Evolutionary conservation across 2,888 invertebrate species (phyloP).

Genomic region (Dolichomitus sp.): DNA sequence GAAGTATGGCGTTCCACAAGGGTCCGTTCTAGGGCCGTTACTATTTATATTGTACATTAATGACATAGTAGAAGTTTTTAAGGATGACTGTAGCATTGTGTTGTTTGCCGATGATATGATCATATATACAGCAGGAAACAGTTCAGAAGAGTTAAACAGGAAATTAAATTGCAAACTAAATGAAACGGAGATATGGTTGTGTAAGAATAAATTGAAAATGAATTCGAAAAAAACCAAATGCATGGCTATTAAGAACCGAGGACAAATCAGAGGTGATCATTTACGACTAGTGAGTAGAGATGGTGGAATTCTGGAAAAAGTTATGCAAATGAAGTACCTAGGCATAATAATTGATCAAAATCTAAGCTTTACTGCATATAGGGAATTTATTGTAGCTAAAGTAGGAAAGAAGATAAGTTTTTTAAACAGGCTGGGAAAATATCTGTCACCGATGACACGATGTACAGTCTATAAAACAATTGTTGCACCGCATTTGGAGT

Average conservation of each 20-base stretch:
- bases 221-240: too few relatives aligned
- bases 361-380: too few relatives aligned
- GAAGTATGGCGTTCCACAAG: not conserved
- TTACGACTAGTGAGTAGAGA: too few relatives aligned
- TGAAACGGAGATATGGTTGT: not conserved
- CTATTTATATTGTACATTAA: too few relatives aligned
- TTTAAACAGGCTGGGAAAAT: slow-evolving; percentile 53
- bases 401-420: slow-evolving; percentile 31
- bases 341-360: too few relatives aligned
- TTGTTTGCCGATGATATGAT: slow-evolving; percentile 32
- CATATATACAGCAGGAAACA: not conserved
- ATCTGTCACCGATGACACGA: slow-evolving; percentile 47
- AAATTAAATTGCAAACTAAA: not conserved
- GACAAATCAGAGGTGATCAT: slow-evolving; percentile 4
- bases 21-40: too few relatives aligned
- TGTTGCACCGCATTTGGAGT: slow-evolving; percentile 36
- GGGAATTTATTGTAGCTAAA: too few relatives aligned
- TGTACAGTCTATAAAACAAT: slow-evolving; percentile 53
- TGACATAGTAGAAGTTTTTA: too few relatives aligned
- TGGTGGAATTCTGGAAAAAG: too few relatives aligned
- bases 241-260: not conserved
- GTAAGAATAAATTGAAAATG: slow-evolving; percentile 15
- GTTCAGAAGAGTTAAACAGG: not conserved
- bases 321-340: too few relatives aligned
- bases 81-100: too few relatives aligned